Evolutionary conservation across 2,797 vertebrate genomes (phyloP), one percentile per base, ranked within the genome.

Genomic region (Acomys russatus): DNA sequence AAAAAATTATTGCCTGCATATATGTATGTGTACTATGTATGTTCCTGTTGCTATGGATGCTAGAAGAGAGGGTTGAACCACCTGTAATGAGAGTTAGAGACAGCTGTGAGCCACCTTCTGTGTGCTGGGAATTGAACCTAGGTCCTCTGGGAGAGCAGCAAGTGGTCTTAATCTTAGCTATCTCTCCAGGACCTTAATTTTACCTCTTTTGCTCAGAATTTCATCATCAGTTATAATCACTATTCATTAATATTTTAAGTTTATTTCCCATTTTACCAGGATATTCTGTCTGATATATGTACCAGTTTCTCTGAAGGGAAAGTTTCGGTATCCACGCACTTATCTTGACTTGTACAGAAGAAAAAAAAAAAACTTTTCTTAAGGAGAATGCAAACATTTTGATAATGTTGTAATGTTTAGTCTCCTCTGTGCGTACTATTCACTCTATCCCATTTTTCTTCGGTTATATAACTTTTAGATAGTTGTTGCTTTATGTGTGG

Each of bases 341-440:
- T 88, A 22, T 56, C 7, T 71, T 94, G 38, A 80, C 49, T 94
- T 18, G 70, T 84, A 33, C 2, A 54, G 70, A n/a, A n/a, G n/a
- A n/a, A n/a, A n/a, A 94, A 94, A 54, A 35, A 87, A 85, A 68
- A n/a, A 25, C 9, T 92, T 91, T 79, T 89, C 61, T 92, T 77
- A 28, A 14, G 44, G 63, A 87, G 70, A 93, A 68, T 30, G 66
- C 9, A 80, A 74, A 11, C 49, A 89, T 83, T 89, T 94, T 70
- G 90, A 35, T 92, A 35, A 30, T 85, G 30, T 61, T 66, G 15
- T 5, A 84, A 0, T 76, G 18, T 76, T 89, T 14, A 73, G 23
- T 92, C 91, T 94, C 88, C 20, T 84, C 1, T 51, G 9, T 88
- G 56, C 73, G 79, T 77, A 35, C 8, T 84, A 0, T 51, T n/a